phyloP scores from a whole-genome alignment of 1,140 invertebrate genomes.

The Odontomachus brunneus region DNA sequence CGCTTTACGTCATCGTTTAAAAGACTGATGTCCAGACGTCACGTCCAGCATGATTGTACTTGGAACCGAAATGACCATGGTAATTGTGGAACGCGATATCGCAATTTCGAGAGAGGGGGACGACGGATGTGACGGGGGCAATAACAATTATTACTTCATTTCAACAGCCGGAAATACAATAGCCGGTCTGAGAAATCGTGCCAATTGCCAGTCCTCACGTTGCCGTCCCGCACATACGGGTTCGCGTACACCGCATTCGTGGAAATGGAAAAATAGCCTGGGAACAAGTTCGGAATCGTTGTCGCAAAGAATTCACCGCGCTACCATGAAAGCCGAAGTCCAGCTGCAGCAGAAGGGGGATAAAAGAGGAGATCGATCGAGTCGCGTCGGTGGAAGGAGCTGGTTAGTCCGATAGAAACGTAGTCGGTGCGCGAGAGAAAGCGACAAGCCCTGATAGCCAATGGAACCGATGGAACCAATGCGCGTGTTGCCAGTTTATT shows the following conservation, averaged over 20 bases:
- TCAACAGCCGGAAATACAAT: slow-evolving; percentile 58
- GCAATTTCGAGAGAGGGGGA: slow-evolving; percentile 1
- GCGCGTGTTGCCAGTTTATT: slow-evolving; percentile 84
- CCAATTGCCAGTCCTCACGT: slow-evolving; percentile 59
- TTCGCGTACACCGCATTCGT: slow-evolving; percentile 35
- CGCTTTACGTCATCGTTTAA: slow-evolving; percentile 49
- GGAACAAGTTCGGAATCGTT: slow-evolving; percentile 50
- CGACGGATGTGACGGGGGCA: slow-evolving; percentile 34
- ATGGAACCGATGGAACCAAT: slow-evolving; percentile 85
- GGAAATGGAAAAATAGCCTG: slow-evolving; percentile 68
- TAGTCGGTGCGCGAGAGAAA: slow-evolving; percentile 64
- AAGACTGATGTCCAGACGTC: not conserved
- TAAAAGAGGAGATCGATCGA: slow-evolving; percentile 65
- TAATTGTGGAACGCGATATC: slow-evolving; percentile 23
- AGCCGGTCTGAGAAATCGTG: slow-evolving; percentile 59
- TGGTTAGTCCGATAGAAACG: slow-evolving; percentile 65
- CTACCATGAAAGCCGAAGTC: slow-evolving; percentile 41
- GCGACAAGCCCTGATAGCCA: slow-evolving; percentile 76
- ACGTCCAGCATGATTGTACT: not conserved
- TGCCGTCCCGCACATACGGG: slow-evolving; percentile 28
- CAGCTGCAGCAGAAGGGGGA: slow-evolving; percentile 32
- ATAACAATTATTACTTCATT: slow-evolving; percentile 53
- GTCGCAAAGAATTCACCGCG: slow-evolving; percentile 50
- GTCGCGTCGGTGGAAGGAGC: slow-evolving; percentile 66
- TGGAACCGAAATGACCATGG: not conserved